Evolutionary conservation across 2,888 invertebrate genomes (phyloP).

Genomic region (Amphipoea oculea): DNA sequence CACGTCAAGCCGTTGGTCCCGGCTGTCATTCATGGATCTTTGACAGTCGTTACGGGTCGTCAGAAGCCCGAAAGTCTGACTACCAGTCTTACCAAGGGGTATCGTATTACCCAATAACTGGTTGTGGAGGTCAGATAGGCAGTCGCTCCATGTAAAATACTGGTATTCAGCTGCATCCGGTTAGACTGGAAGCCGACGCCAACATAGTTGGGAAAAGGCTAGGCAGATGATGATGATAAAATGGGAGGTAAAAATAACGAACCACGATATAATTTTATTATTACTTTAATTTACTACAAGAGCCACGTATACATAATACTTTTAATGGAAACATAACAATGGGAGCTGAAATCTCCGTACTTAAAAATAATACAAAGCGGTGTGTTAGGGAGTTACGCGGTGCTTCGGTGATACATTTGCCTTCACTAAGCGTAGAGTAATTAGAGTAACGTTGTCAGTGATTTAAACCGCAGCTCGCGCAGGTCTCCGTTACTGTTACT

Average conservation of each 20-base stretch:
- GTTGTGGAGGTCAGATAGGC: too few relatives aligned
- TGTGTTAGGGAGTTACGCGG: constrained; percentile 17
- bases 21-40: too few relatives aligned
- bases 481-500: background rate
- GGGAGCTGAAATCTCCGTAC: constrained; percentile 3
- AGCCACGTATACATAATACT: constrained; percentile 62
- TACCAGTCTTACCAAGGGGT: too few relatives aligned
- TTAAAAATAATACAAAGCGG: constrained; percentile 31
- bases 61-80: too few relatives aligned
- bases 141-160: too few relatives aligned
- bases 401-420: constrained; percentile 34
- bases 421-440: constrained; percentile 1
- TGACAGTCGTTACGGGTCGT: too few relatives aligned
- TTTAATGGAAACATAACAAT: constrained; percentile 50
- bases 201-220: too few relatives aligned
- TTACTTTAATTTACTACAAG: constrained; percentile 64
- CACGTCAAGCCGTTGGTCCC: too few relatives aligned
- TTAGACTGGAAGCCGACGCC: too few relatives aligned
- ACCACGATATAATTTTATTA: constrained; percentile 23
- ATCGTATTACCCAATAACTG: too few relatives aligned
- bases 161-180: too few relatives aligned
- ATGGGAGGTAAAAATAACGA: constrained; percentile 32
- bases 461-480: background rate
- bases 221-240: background rate
- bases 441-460: constrained; percentile 5